phyloP scores from a whole-genome alignment of 2,113 vertebrate species.

The Dipodomys merriami region DNA sequence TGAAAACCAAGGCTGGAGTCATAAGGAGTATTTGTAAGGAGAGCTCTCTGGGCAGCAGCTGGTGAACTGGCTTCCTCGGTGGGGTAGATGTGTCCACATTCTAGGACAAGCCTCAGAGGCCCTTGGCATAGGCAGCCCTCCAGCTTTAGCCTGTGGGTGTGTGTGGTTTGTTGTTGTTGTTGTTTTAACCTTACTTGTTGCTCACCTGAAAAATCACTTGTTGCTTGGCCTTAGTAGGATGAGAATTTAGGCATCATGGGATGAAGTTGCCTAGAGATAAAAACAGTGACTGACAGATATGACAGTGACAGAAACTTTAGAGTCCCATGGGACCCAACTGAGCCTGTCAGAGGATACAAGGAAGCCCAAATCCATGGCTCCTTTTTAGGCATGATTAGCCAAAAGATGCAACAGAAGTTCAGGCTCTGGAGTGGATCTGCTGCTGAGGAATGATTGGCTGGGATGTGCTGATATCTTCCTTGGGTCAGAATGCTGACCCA shows the following conservation, averaged over 20 bases:
- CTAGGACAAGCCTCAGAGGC: neutral
- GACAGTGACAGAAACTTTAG: neutral
- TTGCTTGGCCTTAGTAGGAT: slow-evolving; percentile 14
- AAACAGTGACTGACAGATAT: neutral
- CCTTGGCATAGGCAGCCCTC: neutral
- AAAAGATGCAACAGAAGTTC: neutral
- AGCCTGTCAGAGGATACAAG: slow-evolving; percentile 13
- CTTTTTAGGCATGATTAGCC: neutral
- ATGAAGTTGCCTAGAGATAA: neutral
- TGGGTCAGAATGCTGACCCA: neutral
- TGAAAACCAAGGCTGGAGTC: neutral
- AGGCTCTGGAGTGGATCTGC: neutral
- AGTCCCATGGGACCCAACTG: neutral
- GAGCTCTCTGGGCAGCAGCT: neutral
- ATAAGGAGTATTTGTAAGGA: neutral
- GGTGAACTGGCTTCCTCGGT: neutral
- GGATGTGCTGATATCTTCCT: neutral
- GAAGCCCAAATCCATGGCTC: neutral
- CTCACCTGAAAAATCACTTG: neutral
- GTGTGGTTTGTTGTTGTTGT: neutral
- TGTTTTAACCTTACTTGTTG: neutral
- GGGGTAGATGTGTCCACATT: neutral
- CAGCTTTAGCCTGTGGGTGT: neutral
- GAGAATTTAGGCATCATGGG: neutral
- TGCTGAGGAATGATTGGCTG: slow-evolving; percentile 14